Evolutionary conservation across 2,888 invertebrate genomes (phyloP).

Genomic region (Idaea straminata): DNA sequence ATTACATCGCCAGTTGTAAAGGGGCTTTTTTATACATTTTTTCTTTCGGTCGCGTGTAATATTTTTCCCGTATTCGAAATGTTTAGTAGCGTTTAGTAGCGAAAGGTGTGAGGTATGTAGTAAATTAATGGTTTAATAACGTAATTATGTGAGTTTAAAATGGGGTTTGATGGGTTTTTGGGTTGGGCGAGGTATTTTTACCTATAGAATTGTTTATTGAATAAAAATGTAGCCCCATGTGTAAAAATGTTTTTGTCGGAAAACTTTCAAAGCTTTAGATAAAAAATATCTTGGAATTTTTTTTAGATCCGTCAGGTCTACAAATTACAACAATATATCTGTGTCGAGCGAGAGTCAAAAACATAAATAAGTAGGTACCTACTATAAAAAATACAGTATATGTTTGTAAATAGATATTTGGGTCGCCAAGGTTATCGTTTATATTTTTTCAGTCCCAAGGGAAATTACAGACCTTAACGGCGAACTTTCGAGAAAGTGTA

Average conservation of each 20-base stretch:
- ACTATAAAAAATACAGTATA: too few species aligned
- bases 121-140: constrained; percentile 14
- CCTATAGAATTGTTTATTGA: background rate
- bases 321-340: background rate
- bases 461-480: too few species aligned
- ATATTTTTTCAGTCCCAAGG: too few species aligned
- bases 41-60: constrained; percentile 17
- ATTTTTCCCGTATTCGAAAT: constrained; percentile 20
- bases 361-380: too few species aligned
- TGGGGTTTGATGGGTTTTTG: constrained; percentile 6
- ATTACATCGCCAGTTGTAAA: constrained; percentile 58
- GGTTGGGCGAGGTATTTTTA: constrained; percentile 1
- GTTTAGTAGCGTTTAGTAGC: constrained; percentile 15
- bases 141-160: constrained; percentile 8
- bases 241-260: background rate
- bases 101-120: constrained; percentile 21
- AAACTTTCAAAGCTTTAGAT: background rate
- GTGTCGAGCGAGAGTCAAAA: too few species aligned
- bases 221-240: too few species aligned
- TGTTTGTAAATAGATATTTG: too few species aligned
- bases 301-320: background rate
- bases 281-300: background rate
- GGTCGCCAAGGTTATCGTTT: too few species aligned
- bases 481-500: too few species aligned
- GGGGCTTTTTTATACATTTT: constrained; percentile 25